These are phyloP conservation scores for Neopelma chrysocephalum DNA, from an alignment of 2,797 vertebrate genomes.

Conservation along the genomic window DNA sequence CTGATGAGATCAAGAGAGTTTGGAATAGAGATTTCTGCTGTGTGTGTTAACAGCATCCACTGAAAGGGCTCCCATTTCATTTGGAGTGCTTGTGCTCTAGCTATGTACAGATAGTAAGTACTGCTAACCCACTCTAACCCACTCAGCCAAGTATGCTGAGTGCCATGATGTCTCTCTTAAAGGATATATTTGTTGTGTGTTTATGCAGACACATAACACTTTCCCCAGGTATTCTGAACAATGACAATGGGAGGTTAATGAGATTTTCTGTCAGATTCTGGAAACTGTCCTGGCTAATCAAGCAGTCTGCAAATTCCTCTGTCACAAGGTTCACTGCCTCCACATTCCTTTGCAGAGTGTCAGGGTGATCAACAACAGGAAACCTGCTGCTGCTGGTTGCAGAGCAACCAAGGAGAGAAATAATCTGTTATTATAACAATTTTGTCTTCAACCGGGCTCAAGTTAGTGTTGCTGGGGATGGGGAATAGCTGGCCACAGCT, in stretches of 20 bases:
- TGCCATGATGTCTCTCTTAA: neutral
- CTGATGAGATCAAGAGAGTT: neutral
- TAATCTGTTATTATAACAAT: neutral
- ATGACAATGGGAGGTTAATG: neutral
- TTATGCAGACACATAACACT: neutral
- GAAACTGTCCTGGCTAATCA: neutral
- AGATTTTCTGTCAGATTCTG: neutral
- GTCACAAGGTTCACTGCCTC: slow-evolving; percentile 30
- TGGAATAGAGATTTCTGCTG: neutral
- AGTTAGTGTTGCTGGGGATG: neutral
- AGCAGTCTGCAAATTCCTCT: slow-evolving; percentile 15
- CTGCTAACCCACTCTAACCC: neutral
- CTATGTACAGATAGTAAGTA: rapidly evolving
- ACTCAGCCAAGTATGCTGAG: neutral
- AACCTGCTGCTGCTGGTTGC: neutral
- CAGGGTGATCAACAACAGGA: slow-evolving; percentile 16
- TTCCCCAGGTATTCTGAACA: neutral
- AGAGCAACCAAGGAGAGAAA: slow-evolving; percentile 22
- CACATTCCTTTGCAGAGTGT: slow-evolving; percentile 30
- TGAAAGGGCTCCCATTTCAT: neutral
- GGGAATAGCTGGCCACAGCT: neutral
- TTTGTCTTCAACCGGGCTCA: neutral
- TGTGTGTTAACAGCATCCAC: neutral
- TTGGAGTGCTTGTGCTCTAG: neutral
- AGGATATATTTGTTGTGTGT: neutral